These are phyloP conservation scores for Phrynosoma blainvillii DNA, from an alignment of 2,113 vertebrate species.

Conservation along the genomic window DNA sequence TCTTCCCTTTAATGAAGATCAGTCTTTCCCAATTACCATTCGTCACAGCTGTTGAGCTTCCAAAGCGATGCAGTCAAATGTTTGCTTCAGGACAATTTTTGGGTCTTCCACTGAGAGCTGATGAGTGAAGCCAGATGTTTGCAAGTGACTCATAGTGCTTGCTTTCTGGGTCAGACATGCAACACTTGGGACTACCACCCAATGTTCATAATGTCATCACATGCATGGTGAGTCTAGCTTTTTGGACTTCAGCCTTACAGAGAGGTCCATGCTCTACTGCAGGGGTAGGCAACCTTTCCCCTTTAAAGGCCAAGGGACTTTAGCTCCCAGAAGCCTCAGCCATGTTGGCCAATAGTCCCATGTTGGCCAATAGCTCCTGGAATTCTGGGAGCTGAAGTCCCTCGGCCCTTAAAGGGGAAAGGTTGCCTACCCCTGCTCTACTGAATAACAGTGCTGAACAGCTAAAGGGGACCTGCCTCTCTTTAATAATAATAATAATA, in stretches of 20 bases:
- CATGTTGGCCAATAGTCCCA: too few relatives aligned
- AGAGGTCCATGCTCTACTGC: neutral
- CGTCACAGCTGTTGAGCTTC: slow-evolving; percentile 51
- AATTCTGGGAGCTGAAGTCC: too few relatives aligned
- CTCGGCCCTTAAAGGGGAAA: too few relatives aligned
- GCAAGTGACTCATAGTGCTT: slow-evolving; percentile 42
- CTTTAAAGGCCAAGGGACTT: too few relatives aligned
- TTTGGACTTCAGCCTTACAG: neutral
- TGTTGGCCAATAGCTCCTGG: too few relatives aligned
- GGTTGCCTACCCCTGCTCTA: too few relatives aligned
- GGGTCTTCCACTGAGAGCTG: slow-evolving; percentile 51
- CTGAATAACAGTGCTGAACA: neutral
- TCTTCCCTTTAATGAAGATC: slow-evolving; percentile 10
- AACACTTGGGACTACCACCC: slow-evolving; percentile 28
- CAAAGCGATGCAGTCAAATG: slow-evolving; percentile 57
- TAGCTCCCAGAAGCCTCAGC: too few relatives aligned
- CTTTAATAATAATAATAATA: too few relatives aligned
- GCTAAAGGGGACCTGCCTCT: neutral
- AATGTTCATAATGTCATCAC: neutral
- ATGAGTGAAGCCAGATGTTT: slow-evolving; percentile 64
- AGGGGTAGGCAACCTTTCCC: too few relatives aligned
- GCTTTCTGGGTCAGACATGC: slow-evolving; percentile 36
- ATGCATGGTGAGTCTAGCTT: neutral
- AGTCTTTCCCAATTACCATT: slow-evolving; percentile 23
- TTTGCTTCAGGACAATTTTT: slow-evolving; percentile 61